Evolutionary conservation across 2,797 vertebrate species (phyloP).

Genomic region (Pempheris klunzingeri): DNA sequence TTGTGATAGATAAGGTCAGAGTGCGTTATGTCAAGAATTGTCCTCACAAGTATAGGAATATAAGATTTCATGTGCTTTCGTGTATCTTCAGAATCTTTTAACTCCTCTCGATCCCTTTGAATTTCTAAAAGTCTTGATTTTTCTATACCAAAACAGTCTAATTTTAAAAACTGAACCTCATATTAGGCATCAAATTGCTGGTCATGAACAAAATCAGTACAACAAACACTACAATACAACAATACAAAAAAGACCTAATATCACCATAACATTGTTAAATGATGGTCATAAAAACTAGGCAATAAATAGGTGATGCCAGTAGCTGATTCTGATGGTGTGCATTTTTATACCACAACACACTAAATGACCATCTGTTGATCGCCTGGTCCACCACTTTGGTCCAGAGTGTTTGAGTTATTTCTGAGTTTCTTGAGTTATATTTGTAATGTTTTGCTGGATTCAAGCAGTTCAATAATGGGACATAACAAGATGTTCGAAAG

Average conservation of each 20-base stretch:
- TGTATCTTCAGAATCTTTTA: too few species aligned
- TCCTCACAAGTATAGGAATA: too few species aligned
- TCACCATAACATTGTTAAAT: background rate
- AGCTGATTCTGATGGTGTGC: background rate
- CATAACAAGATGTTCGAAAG: background rate
- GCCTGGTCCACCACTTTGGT: background rate
- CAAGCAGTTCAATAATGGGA: background rate
- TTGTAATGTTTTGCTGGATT: background rate
- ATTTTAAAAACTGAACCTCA: background rate
- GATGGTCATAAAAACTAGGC: background rate
- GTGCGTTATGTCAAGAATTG: too few species aligned
- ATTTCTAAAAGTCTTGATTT: background rate
- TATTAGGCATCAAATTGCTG: background rate
- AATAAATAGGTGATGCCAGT: background rate
- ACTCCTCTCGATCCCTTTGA: conserved; percentile 6
- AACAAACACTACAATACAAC: background rate
- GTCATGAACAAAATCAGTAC: background rate
- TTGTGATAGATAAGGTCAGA: too few species aligned
- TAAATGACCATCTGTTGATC: background rate
- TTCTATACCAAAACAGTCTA: background rate
- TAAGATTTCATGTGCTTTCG: too few species aligned
- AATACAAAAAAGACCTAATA: too few species aligned
- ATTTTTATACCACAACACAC: background rate
- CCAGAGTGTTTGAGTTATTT: background rate
- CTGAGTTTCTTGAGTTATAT: too few species aligned